Base-by-base conservation (phyloP, 1,140 invertebrate species). In the Brachionus rubens region DNA sequence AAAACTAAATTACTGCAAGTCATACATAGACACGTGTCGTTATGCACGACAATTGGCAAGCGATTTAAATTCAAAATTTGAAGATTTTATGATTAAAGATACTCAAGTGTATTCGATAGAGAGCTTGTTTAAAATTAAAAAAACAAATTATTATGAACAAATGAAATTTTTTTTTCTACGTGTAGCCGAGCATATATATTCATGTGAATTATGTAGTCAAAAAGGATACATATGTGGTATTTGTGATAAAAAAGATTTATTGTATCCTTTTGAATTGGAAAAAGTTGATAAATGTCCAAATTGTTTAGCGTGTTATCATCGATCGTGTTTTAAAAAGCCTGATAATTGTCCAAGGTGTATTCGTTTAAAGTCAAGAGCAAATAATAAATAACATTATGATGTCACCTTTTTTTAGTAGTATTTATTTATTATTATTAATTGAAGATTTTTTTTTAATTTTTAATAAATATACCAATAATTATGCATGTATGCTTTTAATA, bases 201-300 rank as follows among this genome's bases (percentile, higher is more conserved):
- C 43, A 10, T 72, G 68, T n/a, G 47, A 72, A 41, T 40, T 72
- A 19, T 72, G 68, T 54, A 48, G 68, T 21, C 68, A 50, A 72
- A 16, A 48, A 72, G 47, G 68, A 14, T 48, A 72, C 10, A 72
- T 72, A 33, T 72, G 68, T 54, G 68, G 28, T 24, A 36, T 72
- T 16, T 72, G 68, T 33, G 19, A 30, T 6, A 48, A 50, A 72
- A 50, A 33, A n/a, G 68, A 72, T n/a, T 40, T 72, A 50, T 24
- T 72, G 2, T 72, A 30, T 72, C 68, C 68, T 12, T 72, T 72
- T 30, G 68, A 72, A 5, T 28, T 50, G 24, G 68, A 72, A 48
- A 33, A 24, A 10, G 33, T 54, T 7, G 50, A 54, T 5, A 72
- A 72, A 41, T 72, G 68, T 50, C 10, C 14, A 0, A 48, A 50